phyloP scores from a whole-genome alignment of 37 sponge, comb jelly and placozoan genomes.

The Haliclona indistincta region DNA sequence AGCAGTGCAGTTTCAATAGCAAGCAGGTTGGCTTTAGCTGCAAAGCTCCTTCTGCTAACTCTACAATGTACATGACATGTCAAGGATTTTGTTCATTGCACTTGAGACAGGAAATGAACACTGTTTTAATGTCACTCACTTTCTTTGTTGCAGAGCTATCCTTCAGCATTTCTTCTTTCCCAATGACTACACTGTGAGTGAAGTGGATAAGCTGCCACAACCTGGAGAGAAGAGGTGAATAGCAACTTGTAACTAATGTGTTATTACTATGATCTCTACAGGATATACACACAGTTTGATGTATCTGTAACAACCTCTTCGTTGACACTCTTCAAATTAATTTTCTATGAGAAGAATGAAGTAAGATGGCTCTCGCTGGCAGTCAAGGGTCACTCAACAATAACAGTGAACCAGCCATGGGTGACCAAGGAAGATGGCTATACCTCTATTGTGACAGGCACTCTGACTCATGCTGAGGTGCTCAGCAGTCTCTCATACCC shows the following conservation, averaged over 20 bases:
- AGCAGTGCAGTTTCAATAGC: no score
- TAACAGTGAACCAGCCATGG: conserved; percentile 55
- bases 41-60: no score
- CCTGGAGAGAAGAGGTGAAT: conserved; percentile 55
- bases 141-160: conserved; percentile 19
- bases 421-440: conserved; percentile 43
- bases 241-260: background rate
- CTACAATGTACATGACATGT: no score
- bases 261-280: background rate
- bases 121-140: no score
- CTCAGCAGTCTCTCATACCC: conserved; percentile 33
- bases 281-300: conserved; percentile 56
- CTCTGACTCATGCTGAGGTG: background rate
- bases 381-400: background rate
- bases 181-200: conserved; percentile 33
- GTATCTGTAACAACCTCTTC: conserved; percentile 20
- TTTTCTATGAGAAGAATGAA: conserved; percentile 24
- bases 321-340: conserved; percentile 8
- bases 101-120: no score
- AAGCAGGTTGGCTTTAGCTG: no score
- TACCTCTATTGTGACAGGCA: conserved; percentile 32
- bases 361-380: background rate
- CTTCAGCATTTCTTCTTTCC: conserved; percentile 77
- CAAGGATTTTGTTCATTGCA: no score
- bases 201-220: conserved; percentile 39